phyloP scores from a whole-genome alignment of 1,140 invertebrate genomes.

The Prorops nasuta region DNA sequence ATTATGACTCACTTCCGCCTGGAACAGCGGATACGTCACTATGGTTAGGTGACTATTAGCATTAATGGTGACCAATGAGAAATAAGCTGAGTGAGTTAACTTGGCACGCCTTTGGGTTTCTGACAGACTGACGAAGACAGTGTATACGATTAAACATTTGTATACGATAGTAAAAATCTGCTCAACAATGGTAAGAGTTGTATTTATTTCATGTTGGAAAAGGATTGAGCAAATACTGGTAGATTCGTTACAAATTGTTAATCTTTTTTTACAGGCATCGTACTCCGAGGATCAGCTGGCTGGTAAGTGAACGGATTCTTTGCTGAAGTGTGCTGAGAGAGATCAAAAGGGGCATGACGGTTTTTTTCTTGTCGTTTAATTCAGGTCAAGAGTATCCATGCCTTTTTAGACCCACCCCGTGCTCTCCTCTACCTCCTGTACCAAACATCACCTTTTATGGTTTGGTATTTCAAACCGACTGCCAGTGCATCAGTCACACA shows the following conservation, averaged over 20 bases:
- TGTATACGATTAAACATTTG: constrained; percentile 37
- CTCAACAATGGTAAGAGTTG: not conserved
- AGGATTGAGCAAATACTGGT: not conserved
- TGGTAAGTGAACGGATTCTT: constrained; percentile 71
- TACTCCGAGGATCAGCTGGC: constrained; percentile 87
- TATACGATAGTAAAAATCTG: too few species aligned
- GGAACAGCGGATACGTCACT: not conserved
- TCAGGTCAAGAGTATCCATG: constrained; percentile 52
- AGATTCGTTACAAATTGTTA: not conserved
- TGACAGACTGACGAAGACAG: not conserved
- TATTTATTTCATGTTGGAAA: not conserved
- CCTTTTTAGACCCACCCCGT: constrained; percentile 46
- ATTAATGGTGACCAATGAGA: not conserved
- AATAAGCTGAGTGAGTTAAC: not conserved
- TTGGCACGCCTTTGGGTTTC: not conserved
- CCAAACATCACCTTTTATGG: constrained; percentile 50
- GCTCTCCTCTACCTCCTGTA: constrained; percentile 10
- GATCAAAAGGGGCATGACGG: constrained; percentile 45
- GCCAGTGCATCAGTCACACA: constrained; percentile 8
- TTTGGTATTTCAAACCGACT: constrained; percentile 40
- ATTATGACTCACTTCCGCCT: not conserved
- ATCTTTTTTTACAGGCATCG: constrained; percentile 71
- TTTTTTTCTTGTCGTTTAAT: constrained; percentile 45
- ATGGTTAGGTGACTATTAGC: not conserved
- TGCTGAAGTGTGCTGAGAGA: constrained; percentile 22